Base-by-base conservation (phyloP, 64 coral and sea anemone species). In the Stichodactyla helianthus region DNA sequence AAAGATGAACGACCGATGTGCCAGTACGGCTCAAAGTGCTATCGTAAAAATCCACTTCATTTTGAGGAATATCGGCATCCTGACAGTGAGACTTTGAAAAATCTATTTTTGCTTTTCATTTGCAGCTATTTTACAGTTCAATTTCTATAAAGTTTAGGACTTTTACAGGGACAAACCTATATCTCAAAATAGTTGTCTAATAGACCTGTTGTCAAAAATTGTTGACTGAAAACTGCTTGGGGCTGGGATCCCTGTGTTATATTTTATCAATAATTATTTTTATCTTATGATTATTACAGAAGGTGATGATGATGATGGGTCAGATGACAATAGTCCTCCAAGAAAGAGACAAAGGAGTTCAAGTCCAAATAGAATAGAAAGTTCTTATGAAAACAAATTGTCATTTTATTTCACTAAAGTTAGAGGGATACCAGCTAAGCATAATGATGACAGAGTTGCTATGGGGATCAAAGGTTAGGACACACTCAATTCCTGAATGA, bases 391-490 rank as follows among this genome's bases (percentile, higher is more conserved):
- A 61, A 91, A 82, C 7, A 86, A 84, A 60, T 44, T 95, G 6
- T 85, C 93, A 52, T 95, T 99, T 86, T 99, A 90, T 77, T 80
- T 99, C 22, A 99, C 97, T 51, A 95, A 87, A 86, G 97, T 95
- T 10, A 86, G 88, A 78, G 93, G 93, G 79, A 95, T 99, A 35
- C 74, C 85, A 59, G 77, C 85, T 20, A 84, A 92, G 50, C 93
- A 89, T 62, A 99, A 99, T 77, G 35, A 57, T 19, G 87, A 84
- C 53, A 86, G 50, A 67, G 55, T 91, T 79, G 93, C 97, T 20
- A 62, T 95, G 63, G 82, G 90, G 35, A 89, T 99, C 52, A 90
- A 88, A 93, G 93, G 93, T 88, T 51, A 26, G 31, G 13, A 10
- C 31, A 17, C 18, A 7, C 7, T 53, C 50, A 57, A 26, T 13